These are phyloP conservation scores for Nannoperca australis DNA, from an alignment of 2,797 vertebrate species.

Conservation along the genomic window DNA sequence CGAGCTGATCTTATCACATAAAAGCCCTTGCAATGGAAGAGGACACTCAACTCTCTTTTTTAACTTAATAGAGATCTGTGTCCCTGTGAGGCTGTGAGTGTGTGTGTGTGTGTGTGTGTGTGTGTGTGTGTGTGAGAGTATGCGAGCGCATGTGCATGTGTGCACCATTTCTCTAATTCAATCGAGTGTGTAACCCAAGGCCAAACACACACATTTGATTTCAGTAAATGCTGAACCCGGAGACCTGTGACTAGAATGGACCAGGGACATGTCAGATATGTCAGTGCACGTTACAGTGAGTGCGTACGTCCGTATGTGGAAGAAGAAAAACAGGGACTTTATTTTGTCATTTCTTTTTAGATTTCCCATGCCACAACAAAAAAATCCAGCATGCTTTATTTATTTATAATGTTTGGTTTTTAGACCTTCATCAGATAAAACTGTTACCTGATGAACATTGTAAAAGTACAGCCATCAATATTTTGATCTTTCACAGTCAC, in stretches of 20 bases:
- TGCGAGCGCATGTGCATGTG: slow-evolving; percentile 39
- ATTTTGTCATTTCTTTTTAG: slow-evolving; percentile 36
- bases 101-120: slow-evolving; percentile 32
- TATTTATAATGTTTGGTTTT: not conserved
- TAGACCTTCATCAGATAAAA: not conserved
- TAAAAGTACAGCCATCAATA: not conserved
- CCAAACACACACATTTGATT: slow-evolving; percentile 82
- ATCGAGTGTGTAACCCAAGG: slow-evolving; percentile 80
- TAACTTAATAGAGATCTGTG: slow-evolving; percentile 81
- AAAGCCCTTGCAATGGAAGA: slow-evolving; percentile 78
- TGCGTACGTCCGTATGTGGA: slow-evolving; percentile 7
- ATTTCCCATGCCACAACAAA: slow-evolving; percentile 10
- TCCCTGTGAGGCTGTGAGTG: slow-evolving; percentile 46
- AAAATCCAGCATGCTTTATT: not conserved
- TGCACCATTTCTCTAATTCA: slow-evolving; percentile 78
- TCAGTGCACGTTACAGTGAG: slow-evolving; percentile 44
- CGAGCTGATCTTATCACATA: slow-evolving; percentile 83
- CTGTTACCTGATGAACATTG: not conserved
- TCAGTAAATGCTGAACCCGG: slow-evolving; percentile 74
- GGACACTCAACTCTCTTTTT: slow-evolving; percentile 78
- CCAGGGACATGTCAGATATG: slow-evolving; percentile 65
- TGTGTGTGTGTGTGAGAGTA: slow-evolving; percentile 25
- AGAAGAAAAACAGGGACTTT: slow-evolving; percentile 23
- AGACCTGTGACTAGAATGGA: slow-evolving; percentile 68
- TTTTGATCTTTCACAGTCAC: not conserved